Conservation (phyloP, 2,797 vertebrate species). For the Fistularia tabacaria region DNA sequence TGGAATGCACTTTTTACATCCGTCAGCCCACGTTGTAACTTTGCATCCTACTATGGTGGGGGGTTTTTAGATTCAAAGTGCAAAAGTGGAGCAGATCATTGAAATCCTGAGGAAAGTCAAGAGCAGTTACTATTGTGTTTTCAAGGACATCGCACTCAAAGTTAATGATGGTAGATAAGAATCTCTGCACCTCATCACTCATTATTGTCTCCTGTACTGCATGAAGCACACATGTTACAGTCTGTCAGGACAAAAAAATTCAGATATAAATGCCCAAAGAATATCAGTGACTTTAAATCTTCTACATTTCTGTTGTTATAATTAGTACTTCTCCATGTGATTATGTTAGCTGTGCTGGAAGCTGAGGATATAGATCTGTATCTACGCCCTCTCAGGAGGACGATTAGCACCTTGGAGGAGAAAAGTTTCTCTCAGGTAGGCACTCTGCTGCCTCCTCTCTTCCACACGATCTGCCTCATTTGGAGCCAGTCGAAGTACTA, state of each 20-base stretch:
- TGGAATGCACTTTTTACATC: too few relatives aligned
- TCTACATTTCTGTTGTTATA: background rate
- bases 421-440: conserved; percentile 74
- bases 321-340: conserved; percentile 7
- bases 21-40: too few relatives aligned
- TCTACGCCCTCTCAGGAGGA: conserved; percentile 71
- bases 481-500: conserved; percentile 84
- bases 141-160: conserved; percentile 68
- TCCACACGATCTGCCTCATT: conserved; percentile 86
- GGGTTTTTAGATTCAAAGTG: conserved; percentile 68
- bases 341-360: conserved; percentile 69
- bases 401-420: conserved; percentile 73
- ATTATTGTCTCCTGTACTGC: background rate
- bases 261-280: too few relatives aligned
- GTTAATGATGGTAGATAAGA: conserved; percentile 64
- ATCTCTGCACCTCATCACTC: conserved; percentile 4
- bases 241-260: too few relatives aligned
- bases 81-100: conserved; percentile 66
- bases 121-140: conserved; percentile 72
- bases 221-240: too few relatives aligned
- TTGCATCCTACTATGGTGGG: too few relatives aligned
- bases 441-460: conserved; percentile 77
- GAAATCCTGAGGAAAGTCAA: conserved; percentile 71
- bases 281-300: background rate
- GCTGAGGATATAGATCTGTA: conserved; percentile 73